phyloP scores from a whole-genome alignment of 2,797 vertebrate species.

The Acomys russatus region DNA sequence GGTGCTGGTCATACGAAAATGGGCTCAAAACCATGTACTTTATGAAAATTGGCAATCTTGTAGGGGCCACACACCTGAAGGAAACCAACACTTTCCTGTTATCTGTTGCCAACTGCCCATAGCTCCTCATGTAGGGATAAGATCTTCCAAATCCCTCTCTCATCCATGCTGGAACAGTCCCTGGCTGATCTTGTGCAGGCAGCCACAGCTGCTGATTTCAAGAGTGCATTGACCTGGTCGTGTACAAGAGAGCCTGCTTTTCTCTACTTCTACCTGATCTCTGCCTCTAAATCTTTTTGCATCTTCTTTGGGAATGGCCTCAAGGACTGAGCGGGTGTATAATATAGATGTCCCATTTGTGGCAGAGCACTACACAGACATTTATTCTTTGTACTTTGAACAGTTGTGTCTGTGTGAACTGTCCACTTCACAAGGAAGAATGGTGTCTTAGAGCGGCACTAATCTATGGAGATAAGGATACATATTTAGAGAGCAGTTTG shows the following conservation, averaged over 20 bases:
- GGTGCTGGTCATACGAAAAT: neutral
- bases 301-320: neutral
- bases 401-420: neutral
- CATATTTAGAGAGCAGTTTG: neutral
- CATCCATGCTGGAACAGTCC: neutral
- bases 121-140: neutral
- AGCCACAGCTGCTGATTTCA: neutral
- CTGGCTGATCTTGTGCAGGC: neutral
- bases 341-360: too few species aligned
- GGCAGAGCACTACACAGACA: neutral
- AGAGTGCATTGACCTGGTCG: neutral
- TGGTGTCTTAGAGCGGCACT: neutral
- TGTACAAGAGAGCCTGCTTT: neutral
- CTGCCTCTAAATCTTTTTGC: neutral
- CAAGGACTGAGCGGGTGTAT: neutral
- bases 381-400: neutral
- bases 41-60: neutral
- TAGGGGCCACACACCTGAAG: neutral
- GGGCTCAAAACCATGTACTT: neutral
- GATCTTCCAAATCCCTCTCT: neutral
- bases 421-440: neutral
- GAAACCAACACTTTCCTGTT: neutral
- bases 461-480: neutral
- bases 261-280: neutral
- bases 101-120: neutral